Percentiles rank a stretch among this genome's conserved stretches.
Evolutionary conservation across 2,888 invertebrate genomes (phyloP).

Genomic region (Amphiduros pacificus): DNA sequence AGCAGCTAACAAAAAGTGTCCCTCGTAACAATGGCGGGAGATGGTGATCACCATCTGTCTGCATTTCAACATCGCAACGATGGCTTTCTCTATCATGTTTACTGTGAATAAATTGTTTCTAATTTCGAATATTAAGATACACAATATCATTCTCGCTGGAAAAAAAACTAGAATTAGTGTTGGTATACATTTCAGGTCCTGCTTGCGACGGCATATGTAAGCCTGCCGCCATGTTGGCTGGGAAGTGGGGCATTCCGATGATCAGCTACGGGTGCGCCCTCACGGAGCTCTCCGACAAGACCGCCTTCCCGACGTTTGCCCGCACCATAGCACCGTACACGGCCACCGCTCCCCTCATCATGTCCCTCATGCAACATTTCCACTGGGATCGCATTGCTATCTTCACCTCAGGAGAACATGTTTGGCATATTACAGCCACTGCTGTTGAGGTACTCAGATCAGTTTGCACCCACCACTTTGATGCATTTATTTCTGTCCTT

Average conservation of each 20-base stretch:
- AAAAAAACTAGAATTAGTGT: no score
- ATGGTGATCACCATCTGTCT: no score
- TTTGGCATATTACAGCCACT: constrained; percentile 11
- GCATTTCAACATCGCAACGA: no score
- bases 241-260: constrained; percentile 25
- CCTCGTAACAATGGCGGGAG: no score
- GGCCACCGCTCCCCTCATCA: constrained; percentile 5
- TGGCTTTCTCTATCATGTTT: no score
- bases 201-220: constrained; percentile 41
- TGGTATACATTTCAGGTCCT: constrained; percentile 19
- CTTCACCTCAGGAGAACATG: constrained; percentile 1
- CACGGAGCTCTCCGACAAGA: no score
- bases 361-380: constrained; percentile 5
- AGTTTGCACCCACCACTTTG: no score
- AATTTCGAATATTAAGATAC: no score
- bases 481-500: no score
- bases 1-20: no score
- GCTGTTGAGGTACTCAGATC: constrained; percentile 16
- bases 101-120: no score
- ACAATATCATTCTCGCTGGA: no score
- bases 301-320: constrained; percentile 14
- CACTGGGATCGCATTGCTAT: constrained; percentile 4
- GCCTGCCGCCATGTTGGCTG: constrained; percentile 38
- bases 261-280: constrained; percentile 22
- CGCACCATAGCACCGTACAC: constrained; percentile 16